Conservation (phyloP, 2,888 invertebrate genomes). For the Phragmatobia fuliginosa region DNA sequence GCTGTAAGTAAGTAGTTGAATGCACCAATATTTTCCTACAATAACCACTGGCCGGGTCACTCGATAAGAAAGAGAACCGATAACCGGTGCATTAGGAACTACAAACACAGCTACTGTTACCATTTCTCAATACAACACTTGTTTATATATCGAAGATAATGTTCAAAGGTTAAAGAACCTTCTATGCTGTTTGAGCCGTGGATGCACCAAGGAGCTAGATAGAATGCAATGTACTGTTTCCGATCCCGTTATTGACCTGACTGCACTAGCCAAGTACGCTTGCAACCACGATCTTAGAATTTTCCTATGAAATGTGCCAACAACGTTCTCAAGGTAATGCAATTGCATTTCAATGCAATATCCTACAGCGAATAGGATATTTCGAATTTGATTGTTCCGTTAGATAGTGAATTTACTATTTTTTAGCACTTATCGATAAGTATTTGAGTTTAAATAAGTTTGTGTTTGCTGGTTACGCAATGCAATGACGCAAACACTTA, state of each 20-base stretch:
- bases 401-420: constrained; percentile 30
- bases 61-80: constrained; percentile 74
- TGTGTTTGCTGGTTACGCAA: constrained; percentile 37
- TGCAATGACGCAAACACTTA: constrained; percentile 44
- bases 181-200: constrained; percentile 57
- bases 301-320: constrained; percentile 35
- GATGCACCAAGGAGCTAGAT: constrained; percentile 66
- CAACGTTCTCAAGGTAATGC: constrained; percentile 39
- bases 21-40: constrained; percentile 59
- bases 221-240: constrained; percentile 69
- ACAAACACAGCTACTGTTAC: constrained; percentile 62
- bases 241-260: constrained; percentile 79
- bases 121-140: constrained; percentile 61
- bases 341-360: constrained; percentile 38
- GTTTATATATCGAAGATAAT: constrained; percentile 68
- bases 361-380: constrained; percentile 38
- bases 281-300: constrained; percentile 48
- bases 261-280: constrained; percentile 49
- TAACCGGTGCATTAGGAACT: constrained; percentile 75
- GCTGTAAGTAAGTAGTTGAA: constrained; percentile 47
- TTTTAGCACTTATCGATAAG: constrained; percentile 29
- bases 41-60: constrained; percentile 71
- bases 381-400: constrained; percentile 31
- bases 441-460: constrained; percentile 31
- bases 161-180: constrained; percentile 63